Evolutionary conservation across 30 jellyfish, hydroid and myxozoan species (phyloP).

Genomic region (Hydractinia symbiolongicarpus): DNA sequence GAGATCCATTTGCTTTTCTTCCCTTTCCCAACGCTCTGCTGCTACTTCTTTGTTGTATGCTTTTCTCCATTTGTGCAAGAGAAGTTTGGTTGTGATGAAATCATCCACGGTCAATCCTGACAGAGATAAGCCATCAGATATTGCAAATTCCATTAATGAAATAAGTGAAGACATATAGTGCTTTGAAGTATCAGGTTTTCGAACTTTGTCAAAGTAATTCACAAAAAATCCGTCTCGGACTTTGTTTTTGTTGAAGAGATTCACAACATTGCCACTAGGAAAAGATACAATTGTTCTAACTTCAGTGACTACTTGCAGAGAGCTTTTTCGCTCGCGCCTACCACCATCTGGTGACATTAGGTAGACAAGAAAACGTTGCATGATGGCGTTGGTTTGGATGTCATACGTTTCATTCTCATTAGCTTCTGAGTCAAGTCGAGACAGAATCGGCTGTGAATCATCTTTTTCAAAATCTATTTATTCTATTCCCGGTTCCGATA

Average conservation of each 20-base stretch:
- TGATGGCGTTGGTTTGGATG: neutral
- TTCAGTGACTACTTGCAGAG: constrained; percentile 1
- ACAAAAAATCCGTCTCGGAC: constrained; percentile 5
- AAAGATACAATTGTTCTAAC: neutral
- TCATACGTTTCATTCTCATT: too few species aligned
- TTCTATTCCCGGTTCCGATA: too few species aligned
- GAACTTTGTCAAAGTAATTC: neutral
- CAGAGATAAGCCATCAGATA: neutral
- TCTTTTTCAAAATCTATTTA: too few species aligned
- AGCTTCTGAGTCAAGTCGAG: too few species aligned
- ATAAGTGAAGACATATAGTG: constrained; percentile 9
- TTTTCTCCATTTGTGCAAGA: neutral
- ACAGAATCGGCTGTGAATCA: too few species aligned
- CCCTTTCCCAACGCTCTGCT: neutral
- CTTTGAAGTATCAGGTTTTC: constrained; percentile 1
- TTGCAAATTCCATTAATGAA: neutral
- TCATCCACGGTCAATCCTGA: neutral
- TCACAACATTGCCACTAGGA: constrained; percentile 3
- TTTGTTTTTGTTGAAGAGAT: neutral
- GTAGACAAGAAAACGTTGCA: constrained; percentile 5
- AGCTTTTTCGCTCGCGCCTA: neutral
- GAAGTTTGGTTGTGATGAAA: neutral
- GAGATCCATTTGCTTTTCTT: neutral
- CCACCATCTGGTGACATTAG: constrained; percentile 16
- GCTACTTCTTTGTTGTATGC: neutral